Evolutionary conservation across 2,113 vertebrate genomes (phyloP).

Genomic region (Spizaetus ornatus): DNA sequence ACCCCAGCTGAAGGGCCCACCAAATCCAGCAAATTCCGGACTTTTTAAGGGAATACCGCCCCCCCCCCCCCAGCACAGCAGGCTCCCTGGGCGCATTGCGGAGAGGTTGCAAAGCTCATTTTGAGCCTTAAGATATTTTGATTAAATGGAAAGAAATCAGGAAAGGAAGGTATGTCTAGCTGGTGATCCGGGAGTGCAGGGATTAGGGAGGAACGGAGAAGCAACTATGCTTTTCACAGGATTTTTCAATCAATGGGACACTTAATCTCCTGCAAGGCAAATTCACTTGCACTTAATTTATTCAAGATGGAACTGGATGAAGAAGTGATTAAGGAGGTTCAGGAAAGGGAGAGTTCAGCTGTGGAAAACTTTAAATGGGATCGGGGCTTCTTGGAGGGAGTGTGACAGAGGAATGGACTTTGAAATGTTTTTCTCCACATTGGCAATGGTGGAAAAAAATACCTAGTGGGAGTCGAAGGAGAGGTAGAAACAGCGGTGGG

Average conservation of each 20-base stretch:
- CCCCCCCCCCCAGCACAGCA: background rate
- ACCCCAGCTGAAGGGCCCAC: no score
- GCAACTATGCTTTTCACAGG: background rate
- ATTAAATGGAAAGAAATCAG: background rate
- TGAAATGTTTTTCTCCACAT: background rate
- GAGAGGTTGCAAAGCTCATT: background rate
- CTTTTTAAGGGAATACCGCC: background rate
- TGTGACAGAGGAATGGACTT: background rate
- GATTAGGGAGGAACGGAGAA: slow-evolving; percentile 7
- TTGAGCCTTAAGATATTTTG: background rate
- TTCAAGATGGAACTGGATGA: slow-evolving; percentile 56
- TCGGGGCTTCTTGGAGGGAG: background rate
- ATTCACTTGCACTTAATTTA: slow-evolving; percentile 45
- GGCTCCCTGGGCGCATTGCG: background rate
- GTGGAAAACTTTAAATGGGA: background rate
- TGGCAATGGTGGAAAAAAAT: background rate
- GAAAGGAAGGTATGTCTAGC: background rate
- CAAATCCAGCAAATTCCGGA: background rate
- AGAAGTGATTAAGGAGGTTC: slow-evolving; percentile 1
- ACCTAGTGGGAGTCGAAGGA: background rate
- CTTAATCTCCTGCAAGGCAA: slow-evolving; percentile 47
- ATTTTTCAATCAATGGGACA: slow-evolving; percentile 53
- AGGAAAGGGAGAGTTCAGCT: background rate
- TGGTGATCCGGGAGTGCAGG: background rate
- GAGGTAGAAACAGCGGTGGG: background rate